These are phyloP conservation scores for Bruchidius siliquastri DNA, from an alignment of 2,888 invertebrate genomes.

Conservation along the genomic window DNA sequence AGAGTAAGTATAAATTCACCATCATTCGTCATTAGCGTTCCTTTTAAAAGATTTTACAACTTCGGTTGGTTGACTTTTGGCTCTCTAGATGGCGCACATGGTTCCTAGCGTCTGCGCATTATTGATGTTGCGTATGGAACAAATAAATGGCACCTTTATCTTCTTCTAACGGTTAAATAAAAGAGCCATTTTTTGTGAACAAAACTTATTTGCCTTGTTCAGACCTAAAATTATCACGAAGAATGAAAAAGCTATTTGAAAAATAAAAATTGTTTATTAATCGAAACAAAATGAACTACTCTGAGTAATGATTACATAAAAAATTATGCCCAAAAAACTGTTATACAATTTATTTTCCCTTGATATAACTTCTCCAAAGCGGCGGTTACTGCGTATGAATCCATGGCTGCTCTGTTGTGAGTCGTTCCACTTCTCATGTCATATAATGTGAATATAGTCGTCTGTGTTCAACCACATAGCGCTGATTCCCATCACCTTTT, in stretches of 20 bases:
- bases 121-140: too few relatives aligned
- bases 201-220: too few relatives aligned
- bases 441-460: slow-evolving; percentile 3
- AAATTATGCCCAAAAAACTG: not conserved
- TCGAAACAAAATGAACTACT: not conserved
- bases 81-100: too few relatives aligned
- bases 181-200: too few relatives aligned
- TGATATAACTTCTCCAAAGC: not conserved
- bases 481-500: slow-evolving; percentile 50
- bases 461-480: not conserved
- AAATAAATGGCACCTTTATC: too few relatives aligned
- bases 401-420: not conserved
- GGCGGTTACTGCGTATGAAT: not conserved
- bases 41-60: too few relatives aligned
- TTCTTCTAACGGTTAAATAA: too few relatives aligned
- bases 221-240: too few relatives aligned
- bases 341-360: not conserved
- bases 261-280: not conserved
- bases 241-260: not conserved
- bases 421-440: not conserved
- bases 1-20: too few relatives aligned
- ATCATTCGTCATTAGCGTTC: too few relatives aligned
- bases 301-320: not conserved
- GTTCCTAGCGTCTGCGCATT: too few relatives aligned
- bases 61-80: too few relatives aligned